A percentile compares a stretch with the other conserved stretches of the same genome.
phyloP scores from a whole-genome alignment of 2,113 vertebrate species.

The Mungos mungo region DNA sequence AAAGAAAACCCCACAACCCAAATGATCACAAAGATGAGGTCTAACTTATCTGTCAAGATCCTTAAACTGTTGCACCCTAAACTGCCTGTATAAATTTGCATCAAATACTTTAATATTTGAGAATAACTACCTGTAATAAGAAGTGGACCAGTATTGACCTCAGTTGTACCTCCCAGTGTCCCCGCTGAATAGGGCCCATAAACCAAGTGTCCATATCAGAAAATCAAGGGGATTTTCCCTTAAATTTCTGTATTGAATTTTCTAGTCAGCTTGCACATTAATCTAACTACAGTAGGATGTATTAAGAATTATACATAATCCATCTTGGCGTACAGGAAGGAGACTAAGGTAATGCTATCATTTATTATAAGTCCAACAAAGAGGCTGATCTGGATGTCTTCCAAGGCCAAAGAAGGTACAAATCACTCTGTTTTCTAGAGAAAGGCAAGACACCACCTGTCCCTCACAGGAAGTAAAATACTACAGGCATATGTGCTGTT shows the following conservation, averaged over 20 bases:
- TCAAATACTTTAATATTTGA: background rate
- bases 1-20: background rate
- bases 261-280: background rate
- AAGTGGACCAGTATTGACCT: background rate
- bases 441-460: background rate
- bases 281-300: background rate
- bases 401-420: background rate
- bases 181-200: background rate
- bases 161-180: background rate
- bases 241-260: constrained; percentile 10
- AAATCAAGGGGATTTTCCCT: background rate
- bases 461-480: background rate
- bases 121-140: background rate
- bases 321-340: background rate
- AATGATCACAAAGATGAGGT: background rate
- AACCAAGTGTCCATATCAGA: background rate
- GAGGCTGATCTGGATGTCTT: background rate
- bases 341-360: background rate
- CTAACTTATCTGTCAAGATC: background rate
- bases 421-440: background rate
- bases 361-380: background rate
- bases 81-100: background rate
- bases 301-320: background rate
- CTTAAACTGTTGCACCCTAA: background rate
- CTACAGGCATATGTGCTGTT: too few relatives aligned